A percentile compares a stretch with the other conserved stretches of the same genome.
These are phyloP conservation scores for Dione vanillae DNA, from an alignment of 2,888 invertebrate species.

Conservation along the genomic window DNA sequence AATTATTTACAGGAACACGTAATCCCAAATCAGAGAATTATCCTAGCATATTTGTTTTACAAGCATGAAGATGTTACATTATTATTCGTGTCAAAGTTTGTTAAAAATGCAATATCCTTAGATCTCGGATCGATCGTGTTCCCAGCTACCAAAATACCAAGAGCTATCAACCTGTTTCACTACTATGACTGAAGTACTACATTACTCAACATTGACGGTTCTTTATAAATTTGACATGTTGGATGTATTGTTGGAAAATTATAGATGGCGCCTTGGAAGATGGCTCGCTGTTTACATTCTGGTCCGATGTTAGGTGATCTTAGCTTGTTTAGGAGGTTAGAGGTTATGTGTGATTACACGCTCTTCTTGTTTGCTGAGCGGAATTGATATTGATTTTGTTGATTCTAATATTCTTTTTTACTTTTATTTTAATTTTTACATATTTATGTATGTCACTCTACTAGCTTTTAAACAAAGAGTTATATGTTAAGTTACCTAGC, in stretches of 20 bases:
- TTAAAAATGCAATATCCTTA: constrained; percentile 83
- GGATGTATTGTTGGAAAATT: constrained; percentile 80
- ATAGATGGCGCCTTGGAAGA: constrained; percentile 83
- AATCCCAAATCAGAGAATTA: constrained; percentile 8
- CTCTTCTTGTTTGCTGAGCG: constrained; percentile 67
- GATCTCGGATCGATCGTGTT: constrained; percentile 79
- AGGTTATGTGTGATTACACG: constrained; percentile 78
- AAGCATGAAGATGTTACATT: constrained; percentile 81
- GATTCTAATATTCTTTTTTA: constrained; percentile 42
- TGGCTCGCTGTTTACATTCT: constrained; percentile 82
- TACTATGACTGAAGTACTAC: constrained; percentile 15
- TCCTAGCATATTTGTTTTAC: constrained; percentile 71
- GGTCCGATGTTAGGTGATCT: constrained; percentile 68
- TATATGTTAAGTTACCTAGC: too few species aligned
- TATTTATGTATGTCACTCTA: not conserved
- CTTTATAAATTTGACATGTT: constrained; percentile 64
- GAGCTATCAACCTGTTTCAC: constrained; percentile 49
- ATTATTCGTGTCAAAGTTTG: constrained; percentile 83
- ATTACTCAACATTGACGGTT: constrained; percentile 47
- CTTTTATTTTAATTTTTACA: constrained; percentile 31
- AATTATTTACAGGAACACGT: not conserved
- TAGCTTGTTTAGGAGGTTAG: constrained; percentile 75
- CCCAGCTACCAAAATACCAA: constrained; percentile 54
- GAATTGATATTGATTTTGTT: constrained; percentile 71
- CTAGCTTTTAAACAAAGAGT: too few species aligned